Evolutionary conservation across 1,140 invertebrate genomes (phyloP).

Genomic region (Mesaphorura yosii): DNA sequence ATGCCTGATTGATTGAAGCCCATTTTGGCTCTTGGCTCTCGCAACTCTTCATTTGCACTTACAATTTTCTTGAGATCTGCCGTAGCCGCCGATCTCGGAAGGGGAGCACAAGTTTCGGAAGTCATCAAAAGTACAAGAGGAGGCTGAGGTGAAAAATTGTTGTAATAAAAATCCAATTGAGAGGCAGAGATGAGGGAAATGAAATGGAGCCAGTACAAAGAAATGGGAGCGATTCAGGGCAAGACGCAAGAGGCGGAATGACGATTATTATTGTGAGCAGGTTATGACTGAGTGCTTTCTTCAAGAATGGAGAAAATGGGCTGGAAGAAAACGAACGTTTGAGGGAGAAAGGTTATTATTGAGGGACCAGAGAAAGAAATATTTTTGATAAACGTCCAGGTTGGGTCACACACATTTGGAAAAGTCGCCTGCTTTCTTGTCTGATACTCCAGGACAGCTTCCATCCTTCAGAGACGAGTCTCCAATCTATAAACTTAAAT

Average conservation of each 20-base stretch:
- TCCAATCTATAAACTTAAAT: too few relatives aligned
- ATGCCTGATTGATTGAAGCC: too few relatives aligned
- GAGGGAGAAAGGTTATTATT: constrained; percentile 20
- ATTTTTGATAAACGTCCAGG: constrained; percentile 18
- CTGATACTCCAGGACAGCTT: not conserved
- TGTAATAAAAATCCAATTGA: constrained; percentile 20
- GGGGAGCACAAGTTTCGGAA: not conserved
- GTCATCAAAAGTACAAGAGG: not conserved
- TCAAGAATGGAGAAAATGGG: not conserved
- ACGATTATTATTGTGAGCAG: too few relatives aligned
- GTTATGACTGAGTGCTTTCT: not conserved
- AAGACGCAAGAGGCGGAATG: too few relatives aligned
- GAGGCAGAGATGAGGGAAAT: not conserved
- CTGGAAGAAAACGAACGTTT: constrained; percentile 9
- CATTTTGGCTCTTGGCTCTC: too few relatives aligned
- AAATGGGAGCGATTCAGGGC: too few relatives aligned
- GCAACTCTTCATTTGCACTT: too few relatives aligned
- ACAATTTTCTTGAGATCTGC: too few relatives aligned
- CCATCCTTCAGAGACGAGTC: too few relatives aligned
- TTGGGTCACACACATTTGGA: constrained; percentile 9
- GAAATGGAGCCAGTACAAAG: too few relatives aligned
- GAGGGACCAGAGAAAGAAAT: too few relatives aligned
- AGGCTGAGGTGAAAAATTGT: constrained; percentile 15
- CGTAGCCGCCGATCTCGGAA: too few relatives aligned
- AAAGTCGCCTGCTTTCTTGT: constrained; percentile 2